Conservation (phyloP, 2,888 invertebrate species). For the Spodoptera picta region DNA sequence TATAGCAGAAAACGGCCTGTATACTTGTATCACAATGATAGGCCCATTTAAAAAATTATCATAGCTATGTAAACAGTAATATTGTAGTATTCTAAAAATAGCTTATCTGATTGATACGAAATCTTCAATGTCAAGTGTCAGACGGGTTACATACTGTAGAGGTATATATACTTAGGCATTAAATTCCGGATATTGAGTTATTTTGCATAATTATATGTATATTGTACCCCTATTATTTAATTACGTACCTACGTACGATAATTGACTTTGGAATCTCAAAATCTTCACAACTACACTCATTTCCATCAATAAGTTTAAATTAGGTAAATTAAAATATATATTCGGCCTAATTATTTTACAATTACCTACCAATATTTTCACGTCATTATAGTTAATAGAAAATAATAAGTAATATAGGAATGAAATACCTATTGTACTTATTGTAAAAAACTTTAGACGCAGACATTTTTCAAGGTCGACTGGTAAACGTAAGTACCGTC, state of each 20-base stretch:
- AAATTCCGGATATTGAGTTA: neutral
- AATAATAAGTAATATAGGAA: conserved; percentile 1
- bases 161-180: neutral
- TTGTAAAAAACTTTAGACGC: conserved; percentile 20
- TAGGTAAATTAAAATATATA: neutral
- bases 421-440: conserved; percentile 6
- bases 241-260: neutral
- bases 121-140: conserved; percentile 39
- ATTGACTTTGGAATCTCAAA: too few species aligned
- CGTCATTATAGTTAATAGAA: conserved; percentile 1
- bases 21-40: conserved; percentile 5
- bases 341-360: neutral
- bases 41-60: conserved; percentile 25
- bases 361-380: conserved; percentile 1
- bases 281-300: neutral
- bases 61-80: conserved; percentile 25
- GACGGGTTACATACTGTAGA: conserved; percentile 2
- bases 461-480: conserved; percentile 38
- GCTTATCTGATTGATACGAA: conserved; percentile 41
- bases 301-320: neutral
- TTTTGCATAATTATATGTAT: neutral
- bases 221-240: neutral
- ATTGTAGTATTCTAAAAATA: conserved; percentile 37
- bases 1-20: neutral
- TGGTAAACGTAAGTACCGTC: conserved; percentile 26